These are phyloP conservation scores for Chloroclysta siterata DNA, from an alignment of 2,888 invertebrate species.

Conservation along the genomic window DNA sequence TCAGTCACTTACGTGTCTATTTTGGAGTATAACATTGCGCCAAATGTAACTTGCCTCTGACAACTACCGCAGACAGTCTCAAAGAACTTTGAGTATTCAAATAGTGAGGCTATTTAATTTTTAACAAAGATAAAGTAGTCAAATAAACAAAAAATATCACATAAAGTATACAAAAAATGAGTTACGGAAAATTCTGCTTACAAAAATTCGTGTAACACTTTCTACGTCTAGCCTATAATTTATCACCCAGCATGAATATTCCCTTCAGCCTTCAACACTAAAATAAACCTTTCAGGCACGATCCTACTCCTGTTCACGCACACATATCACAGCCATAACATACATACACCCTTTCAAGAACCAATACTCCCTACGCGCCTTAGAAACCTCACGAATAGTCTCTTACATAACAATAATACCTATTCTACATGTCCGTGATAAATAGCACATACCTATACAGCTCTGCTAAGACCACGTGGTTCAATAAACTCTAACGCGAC, in stretches of 20 bases:
- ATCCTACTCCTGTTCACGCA: constrained; percentile 63
- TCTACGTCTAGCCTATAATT: constrained; percentile 28
- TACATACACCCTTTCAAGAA: constrained; percentile 70
- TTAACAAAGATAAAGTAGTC: neutral
- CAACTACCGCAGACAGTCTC: neutral
- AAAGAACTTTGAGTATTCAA: neutral
- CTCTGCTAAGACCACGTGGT: constrained; percentile 66
- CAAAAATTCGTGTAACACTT: constrained; percentile 11
- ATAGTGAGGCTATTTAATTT: neutral
- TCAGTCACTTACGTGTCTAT: too few relatives aligned
- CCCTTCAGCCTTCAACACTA: constrained; percentile 46
- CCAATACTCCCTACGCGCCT: constrained; percentile 66
- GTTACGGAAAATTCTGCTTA: constrained; percentile 17
- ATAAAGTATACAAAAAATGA: constrained; percentile 7
- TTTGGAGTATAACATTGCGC: too few relatives aligned
- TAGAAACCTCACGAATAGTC: constrained; percentile 78
- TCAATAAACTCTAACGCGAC: constrained; percentile 67
- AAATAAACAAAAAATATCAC: constrained; percentile 3
- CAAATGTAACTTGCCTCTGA: too few relatives aligned
- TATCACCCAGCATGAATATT: constrained; percentile 41
- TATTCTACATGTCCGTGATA: constrained; percentile 68
- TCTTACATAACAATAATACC: constrained; percentile 83
- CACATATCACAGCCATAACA: constrained; percentile 72
- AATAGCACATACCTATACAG: constrained; percentile 45
- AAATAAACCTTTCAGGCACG: constrained; percentile 70